Percentiles rank a stretch among this genome's conserved stretches.
Conservation (phyloP, 1,140 invertebrate species). For the fruit fly (Drosophila melanogaster) region Release_6_plus_ISO1_MT NT_037436.4:11944001-11944500, state of each 20-base stretch:
- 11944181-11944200: slow-evolving; percentile 9
- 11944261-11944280: slow-evolving; percentile 52
- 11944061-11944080: slow-evolving; percentile 53
- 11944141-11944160: slow-evolving; percentile 26
- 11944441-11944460: background rate
- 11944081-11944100: slow-evolving; percentile 57
- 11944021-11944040: slow-evolving; percentile 72
- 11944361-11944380: slow-evolving; percentile 4
- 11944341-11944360: slow-evolving; percentile 50
- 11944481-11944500: slow-evolving; percentile 16
- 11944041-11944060: slow-evolving; percentile 65
- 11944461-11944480: slow-evolving; percentile 48
- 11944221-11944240: slow-evolving; percentile 62
- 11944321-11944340: slow-evolving; percentile 22
- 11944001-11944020: slow-evolving; percentile 62
- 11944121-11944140: slow-evolving; percentile 41
- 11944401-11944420: slow-evolving; percentile 54
- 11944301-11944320: slow-evolving; percentile 43
- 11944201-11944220: slow-evolving; percentile 24
- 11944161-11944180: slow-evolving; percentile 49
- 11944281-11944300: slow-evolving; percentile 52
- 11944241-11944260: slow-evolving; percentile 13
- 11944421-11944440: slow-evolving; percentile 43
- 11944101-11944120: slow-evolving; percentile 63
- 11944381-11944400: slow-evolving; percentile 55